Percentiles rank a stretch among this genome's conserved stretches.
These are phyloP conservation scores for Capra hircus DNA, from an alignment of 2,113 vertebrate species.

Conservation along the genomic window DNA sequence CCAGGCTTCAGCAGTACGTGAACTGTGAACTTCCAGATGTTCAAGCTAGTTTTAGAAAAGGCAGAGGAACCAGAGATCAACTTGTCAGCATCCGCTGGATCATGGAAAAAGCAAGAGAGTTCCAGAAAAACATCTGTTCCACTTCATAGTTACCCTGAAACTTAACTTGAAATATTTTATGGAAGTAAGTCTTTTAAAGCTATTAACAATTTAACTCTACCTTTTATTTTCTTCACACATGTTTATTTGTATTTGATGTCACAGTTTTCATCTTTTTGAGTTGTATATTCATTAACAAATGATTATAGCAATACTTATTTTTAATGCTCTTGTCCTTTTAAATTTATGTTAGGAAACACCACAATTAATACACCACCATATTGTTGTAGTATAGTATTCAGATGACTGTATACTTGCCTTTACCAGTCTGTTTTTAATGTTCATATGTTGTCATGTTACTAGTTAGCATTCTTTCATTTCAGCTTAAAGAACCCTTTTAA, in stretches of 20 bases:
- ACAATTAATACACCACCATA: neutral
- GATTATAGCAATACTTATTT: neutral
- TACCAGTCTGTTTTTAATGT: neutral
- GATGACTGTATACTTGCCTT: neutral
- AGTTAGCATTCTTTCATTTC: neutral
- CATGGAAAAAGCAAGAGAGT: too few species aligned
- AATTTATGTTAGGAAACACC: neutral
- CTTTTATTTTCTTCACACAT: neutral
- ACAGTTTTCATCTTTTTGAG: neutral
- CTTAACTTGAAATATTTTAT: neutral
- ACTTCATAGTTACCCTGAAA: neutral
- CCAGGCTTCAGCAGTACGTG: too few species aligned
- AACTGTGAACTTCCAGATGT: too few species aligned
- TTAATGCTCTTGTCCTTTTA: neutral
- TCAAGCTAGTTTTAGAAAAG: too few species aligned
- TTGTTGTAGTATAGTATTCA: neutral
- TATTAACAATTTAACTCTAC: neutral
- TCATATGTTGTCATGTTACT: neutral
- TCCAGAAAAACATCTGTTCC: neutral
- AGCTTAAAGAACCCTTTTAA: neutral
- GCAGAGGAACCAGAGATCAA: too few species aligned
- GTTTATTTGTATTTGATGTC: neutral
- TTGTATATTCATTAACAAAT: neutral
- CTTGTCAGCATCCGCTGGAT: fast-evolving
- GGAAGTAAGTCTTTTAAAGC: neutral